phyloP scores from a whole-genome alignment of 2,888 invertebrate genomes.

The Acleris cristana region DNA sequence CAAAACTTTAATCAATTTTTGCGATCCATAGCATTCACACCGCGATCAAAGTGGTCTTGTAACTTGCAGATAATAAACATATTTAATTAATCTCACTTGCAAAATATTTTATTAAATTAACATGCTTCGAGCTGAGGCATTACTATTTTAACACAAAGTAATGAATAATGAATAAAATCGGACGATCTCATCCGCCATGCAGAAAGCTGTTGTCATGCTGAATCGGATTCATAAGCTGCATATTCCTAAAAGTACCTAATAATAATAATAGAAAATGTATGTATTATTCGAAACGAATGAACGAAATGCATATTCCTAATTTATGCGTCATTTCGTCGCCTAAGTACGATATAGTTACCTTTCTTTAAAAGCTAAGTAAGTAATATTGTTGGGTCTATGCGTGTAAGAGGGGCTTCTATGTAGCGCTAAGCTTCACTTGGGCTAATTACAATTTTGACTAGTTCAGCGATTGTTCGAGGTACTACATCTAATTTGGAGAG shows the following conservation, averaged over 20 bases:
- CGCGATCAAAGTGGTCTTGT: conserved; percentile 44
- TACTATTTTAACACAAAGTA: conserved; percentile 78
- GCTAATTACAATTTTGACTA: conserved; percentile 14
- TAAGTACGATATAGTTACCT: neutral
- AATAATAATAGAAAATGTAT: conserved; percentile 15
- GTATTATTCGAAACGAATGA: conserved; percentile 22
- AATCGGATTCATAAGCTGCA: conserved; percentile 58
- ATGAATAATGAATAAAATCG: conserved; percentile 74
- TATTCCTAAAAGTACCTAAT: conserved; percentile 38
- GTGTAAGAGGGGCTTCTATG: conserved; percentile 11
- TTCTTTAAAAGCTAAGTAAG: neutral
- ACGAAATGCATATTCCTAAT: conserved; percentile 16
- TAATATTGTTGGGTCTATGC: conserved; percentile 23
- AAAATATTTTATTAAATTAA: conserved; percentile 67
- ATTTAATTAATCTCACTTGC: conserved; percentile 55
- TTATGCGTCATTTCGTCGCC: neutral
- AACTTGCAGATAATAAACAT: conserved; percentile 44
- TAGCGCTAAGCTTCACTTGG: conserved; percentile 13
- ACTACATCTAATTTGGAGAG: conserved; percentile 25
- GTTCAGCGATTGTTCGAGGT: conserved; percentile 1
- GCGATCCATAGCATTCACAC: conserved; percentile 64
- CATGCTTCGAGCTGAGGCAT: conserved; percentile 82
- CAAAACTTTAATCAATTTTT: conserved; percentile 59
- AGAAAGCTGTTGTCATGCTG: conserved; percentile 81
- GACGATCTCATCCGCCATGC: conserved; percentile 80